Conservation (phyloP, 1,140 invertebrate genomes). For the Probaryconus sp. region DNA sequence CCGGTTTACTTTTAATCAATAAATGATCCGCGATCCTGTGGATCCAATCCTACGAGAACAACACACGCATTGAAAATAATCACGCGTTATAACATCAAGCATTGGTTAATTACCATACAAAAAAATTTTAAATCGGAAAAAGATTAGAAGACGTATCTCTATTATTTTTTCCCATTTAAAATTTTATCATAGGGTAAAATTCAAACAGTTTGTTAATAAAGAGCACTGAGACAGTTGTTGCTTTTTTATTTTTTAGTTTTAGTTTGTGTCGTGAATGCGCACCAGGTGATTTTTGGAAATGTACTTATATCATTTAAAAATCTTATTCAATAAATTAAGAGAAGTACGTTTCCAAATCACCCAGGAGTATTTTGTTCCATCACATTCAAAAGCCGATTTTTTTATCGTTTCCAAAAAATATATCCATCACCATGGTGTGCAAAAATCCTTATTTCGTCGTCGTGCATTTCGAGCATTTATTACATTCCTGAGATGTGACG, state of each 20-base stretch:
- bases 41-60: slow-evolving; percentile 76
- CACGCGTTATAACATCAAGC: too few species aligned
- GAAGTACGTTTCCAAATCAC: slow-evolving; percentile 11
- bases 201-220: slow-evolving; percentile 23
- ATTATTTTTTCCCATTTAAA: too few species aligned
- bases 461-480: slow-evolving; percentile 27
- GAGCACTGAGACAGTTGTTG: neutral
- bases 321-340: too few species aligned
- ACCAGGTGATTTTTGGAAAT: neutral
- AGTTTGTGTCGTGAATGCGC: too few species aligned
- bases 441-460: slow-evolving; percentile 44
- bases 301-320: neutral
- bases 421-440: slow-evolving; percentile 55
- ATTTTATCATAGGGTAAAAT: too few species aligned
- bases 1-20: slow-evolving; percentile 70
- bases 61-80: slow-evolving; percentile 50
- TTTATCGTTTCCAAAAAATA: slow-evolving; percentile 21
- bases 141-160: too few species aligned
- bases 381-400: slow-evolving; percentile 32
- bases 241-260: neutral
- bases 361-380: slow-evolving; percentile 12
- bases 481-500: slow-evolving; percentile 27
- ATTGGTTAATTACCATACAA: slow-evolving; percentile 21
- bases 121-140: too few species aligned
- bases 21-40: slow-evolving; percentile 74